A percentile compares a stretch with the other conserved stretches of the same genome.
Conservation (phyloP, 2,113 vertebrate genomes). For the Neogobius melanostomus region DNA sequence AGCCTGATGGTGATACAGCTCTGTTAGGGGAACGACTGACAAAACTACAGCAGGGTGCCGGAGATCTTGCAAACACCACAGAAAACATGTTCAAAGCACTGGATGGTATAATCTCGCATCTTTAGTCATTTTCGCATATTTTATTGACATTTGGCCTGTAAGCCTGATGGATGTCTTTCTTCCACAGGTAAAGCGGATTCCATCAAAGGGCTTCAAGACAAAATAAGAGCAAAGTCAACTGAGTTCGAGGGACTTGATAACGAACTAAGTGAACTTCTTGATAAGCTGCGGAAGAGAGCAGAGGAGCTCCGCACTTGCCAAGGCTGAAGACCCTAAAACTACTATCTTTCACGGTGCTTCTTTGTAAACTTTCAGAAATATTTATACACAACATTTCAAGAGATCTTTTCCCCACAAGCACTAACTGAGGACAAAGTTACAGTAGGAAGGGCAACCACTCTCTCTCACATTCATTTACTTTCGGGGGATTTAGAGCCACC, state of each 20-base stretch:
- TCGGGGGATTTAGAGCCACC: too few relatives aligned
- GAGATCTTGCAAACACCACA: conserved; percentile 78
- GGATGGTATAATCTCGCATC: conserved; percentile 72
- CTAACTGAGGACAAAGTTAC: too few relatives aligned
- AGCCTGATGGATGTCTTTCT: neutral
- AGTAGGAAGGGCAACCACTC: too few relatives aligned
- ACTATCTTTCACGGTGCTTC: neutral
- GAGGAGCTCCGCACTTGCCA: conserved; percentile 53
- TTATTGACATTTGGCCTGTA: neutral
- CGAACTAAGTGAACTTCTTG: conserved; percentile 69
- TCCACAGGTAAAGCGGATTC: conserved; percentile 77
- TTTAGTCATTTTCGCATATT: neutral
- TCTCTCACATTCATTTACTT: too few relatives aligned
- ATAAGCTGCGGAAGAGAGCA: conserved; percentile 68
- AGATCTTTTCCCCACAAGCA: too few relatives aligned
- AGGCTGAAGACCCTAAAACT: conserved; percentile 29
- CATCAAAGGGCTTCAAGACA: conserved; percentile 72
- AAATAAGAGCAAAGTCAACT: conserved; percentile 68
- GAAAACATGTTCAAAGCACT: conserved; percentile 76
- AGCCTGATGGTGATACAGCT: neutral
- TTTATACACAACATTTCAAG: too few relatives aligned
- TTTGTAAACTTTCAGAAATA: too few relatives aligned
- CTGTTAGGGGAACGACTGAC: conserved; percentile 66
- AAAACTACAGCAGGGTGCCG: conserved; percentile 74
- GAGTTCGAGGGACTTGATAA: conserved; percentile 76